Conservation (phyloP, 2,797 vertebrate species). For the Phrynocephalus vlangalii region DNA sequence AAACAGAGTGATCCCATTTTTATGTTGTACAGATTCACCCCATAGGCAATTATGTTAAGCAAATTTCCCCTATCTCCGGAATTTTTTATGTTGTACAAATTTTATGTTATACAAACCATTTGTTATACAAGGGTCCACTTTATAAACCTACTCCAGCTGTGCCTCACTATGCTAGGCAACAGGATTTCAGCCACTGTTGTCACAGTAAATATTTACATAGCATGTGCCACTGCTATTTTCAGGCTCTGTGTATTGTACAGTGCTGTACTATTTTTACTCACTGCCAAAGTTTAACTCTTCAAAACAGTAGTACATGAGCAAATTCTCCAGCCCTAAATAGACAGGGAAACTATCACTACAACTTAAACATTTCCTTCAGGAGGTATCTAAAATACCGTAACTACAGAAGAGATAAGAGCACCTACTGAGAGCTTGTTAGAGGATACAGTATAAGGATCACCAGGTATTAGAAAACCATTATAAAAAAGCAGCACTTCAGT, state of each 20-base stretch:
- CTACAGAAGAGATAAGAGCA: background rate
- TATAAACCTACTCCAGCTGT: too few relatives aligned
- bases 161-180: too few relatives aligned
- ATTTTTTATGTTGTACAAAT: too few relatives aligned
- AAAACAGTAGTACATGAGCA: background rate
- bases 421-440: too few relatives aligned
- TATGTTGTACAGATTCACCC: too few relatives aligned
- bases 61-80: too few relatives aligned
- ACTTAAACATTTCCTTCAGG: background rate
- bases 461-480: background rate
- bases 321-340: background rate
- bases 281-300: background rate
- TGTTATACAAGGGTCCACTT: too few relatives aligned
- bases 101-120: too few relatives aligned
- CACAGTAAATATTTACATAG: slow-evolving; percentile 3
- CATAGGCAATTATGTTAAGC: too few relatives aligned
- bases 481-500: background rate
- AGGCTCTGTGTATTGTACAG: background rate
- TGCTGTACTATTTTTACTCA: slow-evolving; percentile 10
- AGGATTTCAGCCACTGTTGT: background rate
- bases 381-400: background rate
- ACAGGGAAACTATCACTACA: background rate
- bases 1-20: too few relatives aligned
- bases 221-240: slow-evolving; percentile 26
- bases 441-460: background rate